Evolutionary conservation across 2,888 invertebrate species (phyloP).

Genomic region (Cantharis rufa): DNA sequence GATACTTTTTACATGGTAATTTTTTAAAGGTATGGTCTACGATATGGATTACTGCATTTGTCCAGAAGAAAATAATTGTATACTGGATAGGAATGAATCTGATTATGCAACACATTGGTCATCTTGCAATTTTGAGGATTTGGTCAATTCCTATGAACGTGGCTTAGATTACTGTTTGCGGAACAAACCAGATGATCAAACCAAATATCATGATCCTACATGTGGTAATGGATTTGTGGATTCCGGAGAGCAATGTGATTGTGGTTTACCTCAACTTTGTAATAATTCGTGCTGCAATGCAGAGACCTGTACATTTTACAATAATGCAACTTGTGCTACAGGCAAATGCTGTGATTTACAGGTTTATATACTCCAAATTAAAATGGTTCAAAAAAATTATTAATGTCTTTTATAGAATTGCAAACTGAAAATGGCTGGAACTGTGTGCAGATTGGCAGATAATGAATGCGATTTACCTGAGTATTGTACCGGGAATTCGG

Average conservation of each 20-base stretch:
- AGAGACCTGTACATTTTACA: too few relatives aligned
- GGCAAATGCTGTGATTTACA: conserved; percentile 91
- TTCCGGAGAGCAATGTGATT: conserved; percentile 95
- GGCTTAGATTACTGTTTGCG: conserved; percentile 95
- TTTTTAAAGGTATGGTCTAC: conserved; percentile 83
- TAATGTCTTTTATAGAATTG: too few relatives aligned
- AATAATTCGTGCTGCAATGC: conserved; percentile 85
- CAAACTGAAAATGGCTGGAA: conserved; percentile 72
- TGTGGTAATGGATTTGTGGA: conserved; percentile 98
- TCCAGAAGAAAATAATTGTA: conserved; percentile 86
- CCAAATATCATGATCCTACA: conserved; percentile 78
- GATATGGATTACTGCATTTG: conserved; percentile 87
- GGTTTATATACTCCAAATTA: conserved; percentile 62
- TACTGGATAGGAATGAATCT: conserved; percentile 85
- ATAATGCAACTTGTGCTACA: conserved; percentile 93
- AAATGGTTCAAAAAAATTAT: too few relatives aligned
- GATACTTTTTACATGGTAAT: too few relatives aligned
- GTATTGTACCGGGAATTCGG: conserved; percentile 91
- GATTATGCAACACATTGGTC: conserved; percentile 93
- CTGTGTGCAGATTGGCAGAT: conserved; percentile 77
- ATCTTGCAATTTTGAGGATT: conserved; percentile 87
- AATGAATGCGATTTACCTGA: conserved; percentile 96
- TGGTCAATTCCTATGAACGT: conserved; percentile 88
- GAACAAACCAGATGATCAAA: conserved; percentile 76
- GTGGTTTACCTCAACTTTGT: conserved; percentile 77